phyloP scores from a whole-genome alignment of 2,113 vertebrate species.

The Coptodon rendalli region DNA sequence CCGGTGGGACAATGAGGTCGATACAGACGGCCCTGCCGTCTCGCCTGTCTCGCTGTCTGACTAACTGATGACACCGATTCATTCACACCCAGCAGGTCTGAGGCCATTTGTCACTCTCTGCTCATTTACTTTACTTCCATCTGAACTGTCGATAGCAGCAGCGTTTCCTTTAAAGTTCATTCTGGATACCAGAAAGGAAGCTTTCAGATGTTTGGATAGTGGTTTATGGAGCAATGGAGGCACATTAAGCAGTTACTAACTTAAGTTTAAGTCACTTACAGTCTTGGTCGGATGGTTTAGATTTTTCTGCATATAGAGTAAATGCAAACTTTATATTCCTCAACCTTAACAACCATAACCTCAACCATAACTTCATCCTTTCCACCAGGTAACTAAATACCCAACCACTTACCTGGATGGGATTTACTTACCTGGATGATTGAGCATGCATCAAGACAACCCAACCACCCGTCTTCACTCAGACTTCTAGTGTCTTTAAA shows the following conservation, averaged over 20 bases:
- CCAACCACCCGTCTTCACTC: not conserved
- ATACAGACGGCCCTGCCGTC: constrained; percentile 15
- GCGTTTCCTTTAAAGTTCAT: not conserved
- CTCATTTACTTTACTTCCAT: not conserved
- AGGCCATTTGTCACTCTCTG: not conserved
- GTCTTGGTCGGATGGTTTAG: not conserved
- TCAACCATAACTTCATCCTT: not conserved
- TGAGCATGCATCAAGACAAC: not conserved
- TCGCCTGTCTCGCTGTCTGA: constrained; percentile 44
- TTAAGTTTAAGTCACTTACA: not conserved
- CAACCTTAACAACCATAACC: not conserved
- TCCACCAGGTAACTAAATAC: not conserved
- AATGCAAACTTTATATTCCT: not conserved
- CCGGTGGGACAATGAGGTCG: constrained; percentile 5
- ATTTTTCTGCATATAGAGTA: not conserved
- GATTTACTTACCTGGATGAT: not conserved
- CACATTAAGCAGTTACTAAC: not conserved
- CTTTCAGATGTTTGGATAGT: not conserved
- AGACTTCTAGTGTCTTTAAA: not conserved
- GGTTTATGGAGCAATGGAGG: not conserved
- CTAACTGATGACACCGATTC: constrained; percentile 31
- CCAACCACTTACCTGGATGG: not conserved
- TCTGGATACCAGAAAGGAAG: not conserved
- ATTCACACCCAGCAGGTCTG: constrained; percentile 19
- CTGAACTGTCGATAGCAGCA: not conserved